Percentiles rank a stretch among this genome's conserved stretches.
phyloP scores from a whole-genome alignment of 2,113 vertebrate species.

The Otolemur garnettii region DNA sequence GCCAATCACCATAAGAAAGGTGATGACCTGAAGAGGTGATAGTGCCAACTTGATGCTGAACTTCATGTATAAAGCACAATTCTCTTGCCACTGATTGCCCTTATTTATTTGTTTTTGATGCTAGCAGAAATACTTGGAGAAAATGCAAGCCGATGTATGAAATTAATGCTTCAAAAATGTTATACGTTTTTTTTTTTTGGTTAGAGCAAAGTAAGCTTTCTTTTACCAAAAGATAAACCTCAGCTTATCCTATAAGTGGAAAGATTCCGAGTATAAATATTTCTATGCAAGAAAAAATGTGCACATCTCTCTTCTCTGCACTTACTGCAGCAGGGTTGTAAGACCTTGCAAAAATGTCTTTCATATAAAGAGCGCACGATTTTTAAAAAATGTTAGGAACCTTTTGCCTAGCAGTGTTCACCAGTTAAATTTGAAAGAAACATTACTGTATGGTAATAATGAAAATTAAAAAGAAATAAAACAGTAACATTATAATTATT shows the following conservation, averaged over 20 bases:
- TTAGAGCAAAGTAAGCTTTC: background rate
- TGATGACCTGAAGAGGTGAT: slow-evolving; percentile 61
- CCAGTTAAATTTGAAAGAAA: slow-evolving; percentile 29
- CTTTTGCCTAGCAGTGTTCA: background rate
- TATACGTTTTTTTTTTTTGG: background rate
- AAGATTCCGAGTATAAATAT: background rate
- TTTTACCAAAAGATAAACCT: background rate
- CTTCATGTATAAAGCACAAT: background rate
- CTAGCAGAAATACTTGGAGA: slow-evolving; percentile 9
- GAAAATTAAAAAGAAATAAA: background rate
- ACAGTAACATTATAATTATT: background rate
- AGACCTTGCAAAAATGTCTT: background rate
- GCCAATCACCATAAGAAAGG: slow-evolving; percentile 73
- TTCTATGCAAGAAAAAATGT: background rate
- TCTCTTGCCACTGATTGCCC: background rate
- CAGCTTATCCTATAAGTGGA: background rate
- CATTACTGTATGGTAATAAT: background rate
- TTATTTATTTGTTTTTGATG: slow-evolving; percentile 21
- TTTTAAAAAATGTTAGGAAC: background rate
- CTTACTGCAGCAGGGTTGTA: background rate
- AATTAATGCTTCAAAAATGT: slow-evolving; percentile 31
- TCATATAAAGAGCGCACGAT: background rate
- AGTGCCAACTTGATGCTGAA: slow-evolving; percentile 25
- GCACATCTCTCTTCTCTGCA: background rate
- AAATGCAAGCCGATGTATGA: background rate